These are phyloP conservation scores for Leucophora obtusa DNA, from an alignment of 2,888 invertebrate species.

Conservation along the genomic window DNA sequence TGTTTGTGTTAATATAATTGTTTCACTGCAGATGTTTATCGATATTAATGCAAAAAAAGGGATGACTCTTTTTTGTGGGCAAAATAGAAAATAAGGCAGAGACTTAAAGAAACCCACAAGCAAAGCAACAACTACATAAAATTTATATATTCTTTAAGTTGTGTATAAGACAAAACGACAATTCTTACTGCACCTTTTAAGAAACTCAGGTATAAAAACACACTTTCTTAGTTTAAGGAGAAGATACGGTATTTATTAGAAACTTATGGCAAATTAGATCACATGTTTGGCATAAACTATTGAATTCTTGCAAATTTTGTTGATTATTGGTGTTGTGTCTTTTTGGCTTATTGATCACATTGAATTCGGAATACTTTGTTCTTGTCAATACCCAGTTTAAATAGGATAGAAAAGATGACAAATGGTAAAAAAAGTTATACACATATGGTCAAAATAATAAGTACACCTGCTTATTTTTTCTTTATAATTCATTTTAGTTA, in stretches of 20 bases:
- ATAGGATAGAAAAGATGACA: not conserved
- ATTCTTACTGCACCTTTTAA: not conserved
- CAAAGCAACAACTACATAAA: no score
- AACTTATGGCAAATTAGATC: constrained; percentile 20
- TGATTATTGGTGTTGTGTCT: constrained; percentile 7
- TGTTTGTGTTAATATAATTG: not conserved
- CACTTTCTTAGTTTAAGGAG: not conserved
- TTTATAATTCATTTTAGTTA: no score
- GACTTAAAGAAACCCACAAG: constrained; percentile 19
- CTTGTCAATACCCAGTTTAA: not conserved
- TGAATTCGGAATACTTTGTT: not conserved
- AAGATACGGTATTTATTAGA: not conserved
- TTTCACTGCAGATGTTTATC: constrained; percentile 28
- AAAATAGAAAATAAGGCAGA: constrained; percentile 17
- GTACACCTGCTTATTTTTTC: no score
- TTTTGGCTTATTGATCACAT: constrained; percentile 7
- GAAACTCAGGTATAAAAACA: constrained; percentile 22
- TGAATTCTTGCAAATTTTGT: not conserved
- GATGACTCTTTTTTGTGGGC: not conserved
- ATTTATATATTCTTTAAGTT: not conserved
- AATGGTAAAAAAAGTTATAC: not conserved
- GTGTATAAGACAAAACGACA: not conserved
- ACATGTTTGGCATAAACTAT: not conserved
- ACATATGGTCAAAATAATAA: no score
- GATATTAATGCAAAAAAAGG: not conserved